phyloP scores from a whole-genome alignment of 2,888 invertebrate genomes.

The Drosophila anomelani region DNA sequence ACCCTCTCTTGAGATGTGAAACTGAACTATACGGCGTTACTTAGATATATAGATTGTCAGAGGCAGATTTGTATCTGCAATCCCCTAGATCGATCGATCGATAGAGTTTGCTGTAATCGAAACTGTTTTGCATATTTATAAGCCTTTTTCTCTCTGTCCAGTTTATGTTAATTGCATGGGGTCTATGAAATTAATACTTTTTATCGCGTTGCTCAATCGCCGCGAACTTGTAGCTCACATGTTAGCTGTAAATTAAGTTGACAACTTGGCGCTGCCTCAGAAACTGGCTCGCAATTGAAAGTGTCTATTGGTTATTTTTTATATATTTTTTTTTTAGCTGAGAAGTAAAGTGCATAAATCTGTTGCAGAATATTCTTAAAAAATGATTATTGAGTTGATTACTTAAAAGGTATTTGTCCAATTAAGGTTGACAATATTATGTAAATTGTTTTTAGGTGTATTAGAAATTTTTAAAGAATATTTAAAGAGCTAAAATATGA shows the following conservation, averaged over 20 bases:
- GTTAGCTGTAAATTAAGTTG: conserved; percentile 80
- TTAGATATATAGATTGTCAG: conserved; percentile 40
- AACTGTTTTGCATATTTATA: conserved; percentile 77
- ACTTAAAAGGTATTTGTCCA: conserved; percentile 5
- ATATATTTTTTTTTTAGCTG: neutral
- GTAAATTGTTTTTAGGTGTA: neutral
- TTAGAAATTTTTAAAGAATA: neutral
- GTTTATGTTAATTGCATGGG: conserved; percentile 73
- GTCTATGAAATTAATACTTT: conserved; percentile 79
- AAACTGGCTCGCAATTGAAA: conserved; percentile 36
- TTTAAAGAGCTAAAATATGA: neutral
- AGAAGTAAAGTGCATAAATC: conserved; percentile 10
- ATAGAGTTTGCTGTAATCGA: conserved; percentile 60
- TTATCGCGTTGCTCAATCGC: conserved; percentile 77
- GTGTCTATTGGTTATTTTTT: conserved; percentile 12
- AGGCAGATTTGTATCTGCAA: conserved; percentile 32
- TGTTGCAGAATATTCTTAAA: neutral
- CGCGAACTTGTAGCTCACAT: conserved; percentile 78
- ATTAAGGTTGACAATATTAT: conserved; percentile 13
- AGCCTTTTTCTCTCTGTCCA: conserved; percentile 54
- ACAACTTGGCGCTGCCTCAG: conserved; percentile 71
- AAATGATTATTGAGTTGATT: neutral
- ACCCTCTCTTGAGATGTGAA: conserved; percentile 24
- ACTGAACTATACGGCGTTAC: conserved; percentile 52
- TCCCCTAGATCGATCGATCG: conserved; percentile 20